phyloP scores from a whole-genome alignment of 2,113 vertebrate species.

The Coregonus clupeaformis region DNA sequence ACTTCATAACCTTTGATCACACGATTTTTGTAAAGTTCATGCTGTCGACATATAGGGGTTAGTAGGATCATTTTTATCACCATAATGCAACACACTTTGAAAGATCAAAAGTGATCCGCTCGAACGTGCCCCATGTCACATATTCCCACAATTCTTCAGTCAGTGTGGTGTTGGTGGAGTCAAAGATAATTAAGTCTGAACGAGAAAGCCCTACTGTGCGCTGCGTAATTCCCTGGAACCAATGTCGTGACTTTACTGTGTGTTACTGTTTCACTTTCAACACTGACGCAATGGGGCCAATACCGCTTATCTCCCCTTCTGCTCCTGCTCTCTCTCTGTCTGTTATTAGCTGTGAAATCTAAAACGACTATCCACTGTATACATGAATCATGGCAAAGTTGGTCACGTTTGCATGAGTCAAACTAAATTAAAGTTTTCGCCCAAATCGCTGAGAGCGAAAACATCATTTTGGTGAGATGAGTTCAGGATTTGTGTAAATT shows the following conservation, averaged over 20 bases:
- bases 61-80: too few species aligned
- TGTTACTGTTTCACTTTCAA: slow-evolving; percentile 40
- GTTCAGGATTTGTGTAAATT: too few species aligned
- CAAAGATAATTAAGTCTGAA: not conserved
- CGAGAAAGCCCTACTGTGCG: slow-evolving; percentile 32
- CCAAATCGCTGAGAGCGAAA: not conserved
- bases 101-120: too few species aligned
- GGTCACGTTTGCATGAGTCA: too few species aligned
- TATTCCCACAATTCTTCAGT: not conserved
- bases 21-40: too few species aligned
- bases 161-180: not conserved
- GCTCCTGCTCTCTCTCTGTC: slow-evolving; percentile 36
- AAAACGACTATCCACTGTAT: slow-evolving; percentile 19
- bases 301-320: slow-evolving; percentile 14
- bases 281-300: slow-evolving; percentile 44
- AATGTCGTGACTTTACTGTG: slow-evolving; percentile 54
- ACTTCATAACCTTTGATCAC: too few species aligned
- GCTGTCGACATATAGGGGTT: too few species aligned
- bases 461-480: too few species aligned
- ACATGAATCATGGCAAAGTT: too few species aligned
- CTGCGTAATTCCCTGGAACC: slow-evolving; percentile 56
- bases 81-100: too few species aligned
- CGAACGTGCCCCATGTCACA: not conserved
- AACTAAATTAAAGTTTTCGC: too few species aligned
- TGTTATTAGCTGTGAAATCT: slow-evolving; percentile 57